Evolutionary conservation across 2,888 invertebrate genomes (phyloP).

Genomic region (Lycophotia porphyrea): DNA sequence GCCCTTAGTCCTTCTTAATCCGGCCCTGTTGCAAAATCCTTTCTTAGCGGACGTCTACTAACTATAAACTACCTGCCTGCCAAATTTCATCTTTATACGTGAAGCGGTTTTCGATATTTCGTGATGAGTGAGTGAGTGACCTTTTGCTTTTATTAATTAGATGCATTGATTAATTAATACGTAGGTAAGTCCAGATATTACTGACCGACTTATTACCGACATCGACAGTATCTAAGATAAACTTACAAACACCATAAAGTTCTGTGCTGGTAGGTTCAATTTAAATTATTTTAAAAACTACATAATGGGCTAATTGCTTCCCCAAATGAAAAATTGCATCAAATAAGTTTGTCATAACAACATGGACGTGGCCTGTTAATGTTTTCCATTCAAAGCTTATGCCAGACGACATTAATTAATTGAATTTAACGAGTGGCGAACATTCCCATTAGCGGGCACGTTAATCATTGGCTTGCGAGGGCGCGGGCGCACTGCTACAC

Average conservation of each 20-base stretch:
- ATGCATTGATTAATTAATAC: no score
- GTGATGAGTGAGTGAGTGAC: no score
- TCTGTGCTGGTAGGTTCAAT: background rate
- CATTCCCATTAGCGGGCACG: conserved; percentile 70
- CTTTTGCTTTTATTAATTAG: no score
- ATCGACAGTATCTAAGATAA: no score
- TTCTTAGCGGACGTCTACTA: no score
- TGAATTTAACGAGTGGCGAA: conserved; percentile 64
- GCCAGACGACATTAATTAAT: conserved; percentile 68
- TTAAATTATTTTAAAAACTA: background rate
- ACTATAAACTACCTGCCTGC: no score
- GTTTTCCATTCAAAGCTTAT: conserved; percentile 25
- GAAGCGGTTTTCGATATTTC: no score
- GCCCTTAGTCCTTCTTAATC: no score
- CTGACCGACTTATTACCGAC: no score
- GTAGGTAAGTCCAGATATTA: no score
- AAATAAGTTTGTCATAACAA: conserved; percentile 16
- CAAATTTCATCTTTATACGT: no score
- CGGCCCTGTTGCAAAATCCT: no score
- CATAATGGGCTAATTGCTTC: background rate
- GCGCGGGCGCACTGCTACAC: conserved; percentile 44
- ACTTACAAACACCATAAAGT: background rate
- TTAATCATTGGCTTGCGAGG: conserved; percentile 66
- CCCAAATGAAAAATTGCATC: conserved; percentile 10
- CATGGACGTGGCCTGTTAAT: conserved; percentile 16